A percentile compares a stretch with the other conserved stretches of the same genome.
These are phyloP conservation scores for Gastrophryne carolinensis DNA, from an alignment of 2,797 vertebrate species.

Conservation along the genomic window DNA sequence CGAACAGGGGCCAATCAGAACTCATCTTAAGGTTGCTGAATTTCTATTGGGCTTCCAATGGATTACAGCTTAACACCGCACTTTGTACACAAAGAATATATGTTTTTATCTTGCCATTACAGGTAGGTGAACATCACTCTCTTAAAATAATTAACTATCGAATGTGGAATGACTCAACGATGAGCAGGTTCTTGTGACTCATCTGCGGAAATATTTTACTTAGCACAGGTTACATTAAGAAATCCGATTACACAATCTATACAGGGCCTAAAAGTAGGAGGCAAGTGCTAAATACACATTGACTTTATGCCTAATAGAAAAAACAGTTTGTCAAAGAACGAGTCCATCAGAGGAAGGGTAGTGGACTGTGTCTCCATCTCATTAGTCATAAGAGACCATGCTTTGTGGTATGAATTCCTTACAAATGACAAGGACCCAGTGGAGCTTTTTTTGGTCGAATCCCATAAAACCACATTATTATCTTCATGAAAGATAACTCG, in stretches of 20 bases:
- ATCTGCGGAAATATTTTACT: background rate
- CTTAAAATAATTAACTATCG: no score
- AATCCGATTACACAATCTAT: no score
- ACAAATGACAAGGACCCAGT: background rate
- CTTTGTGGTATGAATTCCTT: background rate
- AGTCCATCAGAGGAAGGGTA: background rate
- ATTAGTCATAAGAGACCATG: background rate
- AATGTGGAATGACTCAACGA: background rate
- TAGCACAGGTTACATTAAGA: no score
- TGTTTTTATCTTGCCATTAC: background rate
- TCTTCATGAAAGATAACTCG: no score
- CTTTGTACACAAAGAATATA: background rate
- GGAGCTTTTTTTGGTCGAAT: background rate
- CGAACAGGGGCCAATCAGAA: background rate
- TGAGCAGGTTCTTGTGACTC: background rate
- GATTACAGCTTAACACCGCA: background rate
- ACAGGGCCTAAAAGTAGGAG: no score
- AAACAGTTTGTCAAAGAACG: background rate
- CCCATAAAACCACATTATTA: no score
- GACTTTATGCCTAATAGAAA: no score
- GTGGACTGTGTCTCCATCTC: background rate
- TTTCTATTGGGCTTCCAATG: no score
- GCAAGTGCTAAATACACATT: no score
- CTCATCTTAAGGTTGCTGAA: no score
- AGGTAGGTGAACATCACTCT: background rate